Percentiles rank a stretch among this genome's conserved stretches.
Evolutionary conservation across 2,797 vertebrate species (phyloP).

Genomic region (Dipus sagitta): DNA sequence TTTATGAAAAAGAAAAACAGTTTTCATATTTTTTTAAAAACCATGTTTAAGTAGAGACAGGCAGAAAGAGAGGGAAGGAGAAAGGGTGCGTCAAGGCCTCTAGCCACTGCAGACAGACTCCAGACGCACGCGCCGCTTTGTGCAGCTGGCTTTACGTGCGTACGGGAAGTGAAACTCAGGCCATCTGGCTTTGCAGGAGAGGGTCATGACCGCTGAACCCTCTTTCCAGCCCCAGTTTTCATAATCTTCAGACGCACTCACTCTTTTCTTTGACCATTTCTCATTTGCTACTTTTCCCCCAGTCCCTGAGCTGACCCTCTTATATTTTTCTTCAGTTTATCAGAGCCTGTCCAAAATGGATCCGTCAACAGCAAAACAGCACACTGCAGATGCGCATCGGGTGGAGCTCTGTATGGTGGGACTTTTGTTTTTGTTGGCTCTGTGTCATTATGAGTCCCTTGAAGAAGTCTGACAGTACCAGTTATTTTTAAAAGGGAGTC

Average conservation of each 20-base stretch:
- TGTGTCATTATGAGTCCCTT: background rate
- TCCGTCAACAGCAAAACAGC: background rate
- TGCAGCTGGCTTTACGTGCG: no score
- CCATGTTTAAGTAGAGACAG: no score
- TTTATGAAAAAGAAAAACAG: background rate
- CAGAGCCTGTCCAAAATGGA: background rate
- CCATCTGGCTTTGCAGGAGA: no score
- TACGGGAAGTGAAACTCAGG: no score
- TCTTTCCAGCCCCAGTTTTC: background rate
- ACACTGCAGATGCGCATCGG: background rate
- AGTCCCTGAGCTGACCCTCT: background rate
- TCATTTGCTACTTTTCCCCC: background rate
- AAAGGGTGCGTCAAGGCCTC: no score
- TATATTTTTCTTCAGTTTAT: background rate
- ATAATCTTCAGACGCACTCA: background rate
- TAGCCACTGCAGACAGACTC: no score
- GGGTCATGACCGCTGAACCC: no score
- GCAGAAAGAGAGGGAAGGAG: no score
- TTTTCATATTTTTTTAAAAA: background rate
- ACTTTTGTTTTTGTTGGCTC: background rate
- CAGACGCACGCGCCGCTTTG: no score
- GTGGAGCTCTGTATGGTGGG: background rate
- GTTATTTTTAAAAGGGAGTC: background rate
- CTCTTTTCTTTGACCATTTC: background rate
- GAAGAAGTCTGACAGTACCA: background rate